phyloP scores from a whole-genome alignment of 2,113 vertebrate species.

The Brienomyrus brachyistius region DNA sequence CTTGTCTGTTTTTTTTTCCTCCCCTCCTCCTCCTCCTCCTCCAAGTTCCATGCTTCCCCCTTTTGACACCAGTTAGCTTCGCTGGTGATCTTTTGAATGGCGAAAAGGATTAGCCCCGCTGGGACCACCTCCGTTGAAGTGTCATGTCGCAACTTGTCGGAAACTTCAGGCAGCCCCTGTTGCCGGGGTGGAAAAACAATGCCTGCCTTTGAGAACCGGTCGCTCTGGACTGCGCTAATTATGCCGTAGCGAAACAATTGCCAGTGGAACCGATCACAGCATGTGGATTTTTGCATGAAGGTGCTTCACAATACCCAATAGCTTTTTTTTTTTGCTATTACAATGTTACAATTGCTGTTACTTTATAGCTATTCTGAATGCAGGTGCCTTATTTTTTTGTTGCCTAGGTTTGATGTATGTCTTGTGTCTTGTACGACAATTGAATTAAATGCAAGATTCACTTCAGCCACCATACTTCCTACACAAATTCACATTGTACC shows the following conservation, averaged over 20 bases:
- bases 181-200: conserved; percentile 13
- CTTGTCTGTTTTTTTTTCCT: neutral
- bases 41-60: neutral
- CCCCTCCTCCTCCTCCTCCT: neutral
- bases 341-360: neutral
- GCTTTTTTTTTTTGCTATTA: neutral
- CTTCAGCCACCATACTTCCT: neutral
- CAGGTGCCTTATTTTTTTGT: neutral
- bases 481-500: neutral
- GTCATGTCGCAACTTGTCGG: conserved; percentile 20
- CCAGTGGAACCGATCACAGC: neutral
- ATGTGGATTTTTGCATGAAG: neutral
- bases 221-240: neutral
- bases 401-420: neutral
- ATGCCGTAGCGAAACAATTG: neutral
- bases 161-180: conserved; percentile 18
- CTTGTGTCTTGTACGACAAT: neutral
- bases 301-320: neutral
- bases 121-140: conserved; percentile 1
- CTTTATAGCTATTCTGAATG: neutral
- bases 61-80: conserved; percentile 4
- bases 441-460: neutral
- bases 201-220: conserved; percentile 7
- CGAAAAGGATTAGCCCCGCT: neutral
- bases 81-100: neutral